Conservation (phyloP, 2,113 vertebrate species). For the Nerophis lumbriciformis region DNA sequence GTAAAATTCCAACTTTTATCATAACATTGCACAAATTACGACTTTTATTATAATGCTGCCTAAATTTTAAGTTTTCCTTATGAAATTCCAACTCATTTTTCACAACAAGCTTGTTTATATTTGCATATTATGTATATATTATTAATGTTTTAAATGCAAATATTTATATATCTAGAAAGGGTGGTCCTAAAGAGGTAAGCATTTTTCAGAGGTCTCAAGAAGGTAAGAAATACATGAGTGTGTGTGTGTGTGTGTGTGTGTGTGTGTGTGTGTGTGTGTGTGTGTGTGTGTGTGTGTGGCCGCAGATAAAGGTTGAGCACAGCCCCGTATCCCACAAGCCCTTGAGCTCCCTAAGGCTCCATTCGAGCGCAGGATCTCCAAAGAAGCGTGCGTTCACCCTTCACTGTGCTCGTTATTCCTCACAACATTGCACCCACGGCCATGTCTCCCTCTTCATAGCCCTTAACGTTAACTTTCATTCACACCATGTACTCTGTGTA, state of each 20-base stretch:
- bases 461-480: constrained; percentile 55
- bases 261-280: constrained; percentile 11
- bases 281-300: constrained; percentile 32
- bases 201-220: too few relatives aligned
- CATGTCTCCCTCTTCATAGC: constrained; percentile 53
- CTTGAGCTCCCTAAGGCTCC: constrained; percentile 58
- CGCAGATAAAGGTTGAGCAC: constrained; percentile 69
- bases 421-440: constrained; percentile 58
- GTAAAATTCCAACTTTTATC: too few relatives aligned
- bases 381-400: constrained; percentile 65
- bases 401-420: constrained; percentile 65
- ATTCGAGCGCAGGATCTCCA: constrained; percentile 60
- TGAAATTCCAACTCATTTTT: too few relatives aligned
- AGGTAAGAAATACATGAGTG: too few relatives aligned
- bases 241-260: constrained; percentile 10
- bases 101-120: too few relatives aligned
- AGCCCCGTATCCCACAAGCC: constrained; percentile 59
- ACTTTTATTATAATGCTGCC: too few relatives aligned
- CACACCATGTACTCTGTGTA: constrained; percentile 32
- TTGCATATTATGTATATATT: too few relatives aligned
- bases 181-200: too few relatives aligned
- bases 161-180: too few relatives aligned
- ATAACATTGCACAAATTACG: too few relatives aligned
- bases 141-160: too few relatives aligned
- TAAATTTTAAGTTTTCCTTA: too few relatives aligned